These are phyloP conservation scores for Eubasilissa splendida DNA, from an alignment of 2,888 invertebrate genomes.

Conservation along the genomic window DNA sequence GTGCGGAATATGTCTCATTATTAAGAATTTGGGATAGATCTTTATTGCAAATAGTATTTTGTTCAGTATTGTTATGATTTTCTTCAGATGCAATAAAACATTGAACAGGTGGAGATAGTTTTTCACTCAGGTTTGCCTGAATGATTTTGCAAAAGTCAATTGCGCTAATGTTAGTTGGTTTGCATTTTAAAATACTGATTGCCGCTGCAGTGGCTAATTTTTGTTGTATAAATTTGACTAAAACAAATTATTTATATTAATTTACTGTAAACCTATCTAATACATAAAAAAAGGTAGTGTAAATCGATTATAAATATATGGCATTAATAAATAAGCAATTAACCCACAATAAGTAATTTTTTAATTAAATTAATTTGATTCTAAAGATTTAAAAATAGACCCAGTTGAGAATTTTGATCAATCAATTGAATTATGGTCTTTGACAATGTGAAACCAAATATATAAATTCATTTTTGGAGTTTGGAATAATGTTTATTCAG, in stretches of 20 bases:
- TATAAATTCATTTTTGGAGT: too few relatives aligned
- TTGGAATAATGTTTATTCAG: too few relatives aligned
- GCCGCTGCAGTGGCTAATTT: conserved; percentile 47
- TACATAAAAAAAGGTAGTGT: neutral
- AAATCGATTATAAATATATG: too few relatives aligned
- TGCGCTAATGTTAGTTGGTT: conserved; percentile 43
- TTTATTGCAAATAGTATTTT: neutral
- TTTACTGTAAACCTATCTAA: neutral
- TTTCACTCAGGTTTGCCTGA: neutral
- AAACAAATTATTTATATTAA: conserved; percentile 13
- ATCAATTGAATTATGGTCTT: too few relatives aligned
- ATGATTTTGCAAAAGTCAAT: conserved; percentile 45
- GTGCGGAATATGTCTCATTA: neutral
- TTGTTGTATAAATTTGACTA: conserved; percentile 33
- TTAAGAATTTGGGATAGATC: conserved; percentile 32
- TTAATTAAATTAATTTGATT: too few relatives aligned
- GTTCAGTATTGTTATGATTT: conserved; percentile 14
- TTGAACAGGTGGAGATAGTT: neutral
- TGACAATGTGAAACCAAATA: too few relatives aligned
- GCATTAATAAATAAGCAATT: too few relatives aligned
- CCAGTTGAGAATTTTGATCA: too few relatives aligned
- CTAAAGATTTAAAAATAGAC: too few relatives aligned
- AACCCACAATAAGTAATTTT: too few relatives aligned
- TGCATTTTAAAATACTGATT: conserved; percentile 49
- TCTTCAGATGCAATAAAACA: neutral